A percentile compares a stretch with the other conserved stretches of the same genome.
phyloP scores from a whole-genome alignment of 2,888 invertebrate genomes.

The Andrena flavipes region DNA sequence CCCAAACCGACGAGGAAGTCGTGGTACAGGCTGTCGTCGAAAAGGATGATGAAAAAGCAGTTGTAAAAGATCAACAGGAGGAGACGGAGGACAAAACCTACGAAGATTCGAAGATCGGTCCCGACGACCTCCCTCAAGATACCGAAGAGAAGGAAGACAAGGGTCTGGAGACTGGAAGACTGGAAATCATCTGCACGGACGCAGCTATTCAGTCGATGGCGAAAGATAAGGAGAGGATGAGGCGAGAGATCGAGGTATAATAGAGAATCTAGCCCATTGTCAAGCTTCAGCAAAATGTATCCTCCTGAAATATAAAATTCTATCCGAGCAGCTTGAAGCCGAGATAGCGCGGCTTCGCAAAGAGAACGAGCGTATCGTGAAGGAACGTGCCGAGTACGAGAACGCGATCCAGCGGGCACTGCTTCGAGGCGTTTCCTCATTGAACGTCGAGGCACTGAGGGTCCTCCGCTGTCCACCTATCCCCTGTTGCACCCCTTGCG shows the following conservation, averaged over 20 bases:
- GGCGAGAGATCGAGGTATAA: conserved; percentile 71
- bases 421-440: conserved; percentile 80
- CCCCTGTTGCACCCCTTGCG: conserved; percentile 74
- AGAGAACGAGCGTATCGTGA: conserved; percentile 79
- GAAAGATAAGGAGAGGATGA: conserved; percentile 55
- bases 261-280: neutral
- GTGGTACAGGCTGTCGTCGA: too few relatives aligned
- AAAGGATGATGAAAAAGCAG: too few relatives aligned
- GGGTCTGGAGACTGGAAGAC: neutral
- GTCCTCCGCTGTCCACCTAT: conserved; percentile 77
- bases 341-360: conserved; percentile 75
- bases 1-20: too few relatives aligned
- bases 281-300: neutral
- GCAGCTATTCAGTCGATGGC: conserved; percentile 50
- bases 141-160: too few relatives aligned
- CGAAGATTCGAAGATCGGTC: too few relatives aligned
- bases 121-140: too few relatives aligned
- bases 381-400: conserved; percentile 80
- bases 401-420: conserved; percentile 81
- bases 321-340: conserved; percentile 72
- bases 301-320: conserved; percentile 4
- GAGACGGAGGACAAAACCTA: too few relatives aligned
- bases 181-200: conserved; percentile 57
- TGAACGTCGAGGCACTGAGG: conserved; percentile 81
- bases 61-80: too few relatives aligned